Base-by-base conservation (phyloP, 2,888 invertebrate genomes). In the Ethmia dodecea region DNA sequence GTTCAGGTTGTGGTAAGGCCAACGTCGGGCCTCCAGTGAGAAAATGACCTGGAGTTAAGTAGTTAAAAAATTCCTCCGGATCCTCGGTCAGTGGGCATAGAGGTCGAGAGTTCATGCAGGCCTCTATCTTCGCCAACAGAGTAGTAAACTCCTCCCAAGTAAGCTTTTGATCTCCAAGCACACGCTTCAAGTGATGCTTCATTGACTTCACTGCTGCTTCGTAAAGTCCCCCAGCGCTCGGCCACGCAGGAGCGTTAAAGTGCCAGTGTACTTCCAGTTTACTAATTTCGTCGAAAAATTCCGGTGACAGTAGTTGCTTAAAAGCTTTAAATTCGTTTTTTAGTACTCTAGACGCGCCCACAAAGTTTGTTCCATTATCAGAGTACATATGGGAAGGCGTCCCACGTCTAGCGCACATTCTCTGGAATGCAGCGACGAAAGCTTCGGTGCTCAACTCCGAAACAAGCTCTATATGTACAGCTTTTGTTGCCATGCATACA, bases 21-120 rank as follows among this genome's bases (percentile, higher is more conserved):
- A 39, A n/a, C 10, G 32, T 29, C 0, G 46, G 32, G 1, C 35
- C 33, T 1, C 51, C 45, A 0, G 39, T 38, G 2, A 52, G 33
- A 5, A 51, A 55, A 12, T 50, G 49, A 3, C 45, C 51, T 3
- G 55, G 53, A 1, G 49, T 50, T 1, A 55, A 16, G 8, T 9
- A 43, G 8, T 41, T 32, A 6, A 18, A 18, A 6, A 18, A 18
- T 1, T 52, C 49, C 1, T 47, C 45, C 1, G 44, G 40, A 20
- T 48, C 41, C 40, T 49, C 44, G 3, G 46, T 41, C 3, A 52
- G 34, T 1, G 43, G 32, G n/a, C 35, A 46, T 5, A 52, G 28
- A 0, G 47, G 47, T 9, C 47, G 34, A 1, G 46, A 46, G 18
- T 48, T 46, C 5, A 49, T 15, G 31, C 43, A 43, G 5, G 41